Evolutionary conservation across 2,888 invertebrate species (phyloP), one percentile per base, ranked within the genome.

Genomic region (Lochmaea crataegi): DNA sequence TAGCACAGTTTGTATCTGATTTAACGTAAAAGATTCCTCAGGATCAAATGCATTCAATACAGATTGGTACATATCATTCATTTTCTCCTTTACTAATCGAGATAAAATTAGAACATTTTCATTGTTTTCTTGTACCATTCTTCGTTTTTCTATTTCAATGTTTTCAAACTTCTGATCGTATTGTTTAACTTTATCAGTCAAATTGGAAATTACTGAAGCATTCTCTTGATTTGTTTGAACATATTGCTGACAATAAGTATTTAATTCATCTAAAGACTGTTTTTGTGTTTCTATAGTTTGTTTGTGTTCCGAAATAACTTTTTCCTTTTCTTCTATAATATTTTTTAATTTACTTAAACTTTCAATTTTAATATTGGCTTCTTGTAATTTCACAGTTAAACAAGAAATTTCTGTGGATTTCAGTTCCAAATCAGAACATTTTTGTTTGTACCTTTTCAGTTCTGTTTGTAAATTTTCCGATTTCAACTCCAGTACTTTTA

Each of bases 401-500:
- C 32, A 51, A 56, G 61, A 58, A 38, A 73, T 61, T 72, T 75
- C 71, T 38, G 72, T 41, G 56, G 71, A 56, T 72, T 74, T 75
- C 2, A 61, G 71, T 64, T 77, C 68, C 51, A 80, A 72, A 18
- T 76, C 69, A n/a, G 51, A 18, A 66, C 75, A 77, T 70, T 79
- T 79, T 42, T 77, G 70, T 56, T 78, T 74, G 42, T 60, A 74
- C 45, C 48, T 75, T 53, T 80, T 75, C 42, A 85, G 80, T 71
- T 83, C 84, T n/a, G 72, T 60, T 38, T 75, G 56, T 42, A 83
- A 79, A 80, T 87, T 87, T 71, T 85, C 86, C 64, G 83, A 82
- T 77, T 84, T 85, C 12, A 86, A 75, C 66, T 85, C 84, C 45
- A 87, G 76, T 22, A 85, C 78, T 78, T 85, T 86, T 67, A 87